Percentiles rank a stretch among this genome's conserved stretches.
phyloP scores from a whole-genome alignment of 2,113 vertebrate species.

The Falco punctatus region DNA sequence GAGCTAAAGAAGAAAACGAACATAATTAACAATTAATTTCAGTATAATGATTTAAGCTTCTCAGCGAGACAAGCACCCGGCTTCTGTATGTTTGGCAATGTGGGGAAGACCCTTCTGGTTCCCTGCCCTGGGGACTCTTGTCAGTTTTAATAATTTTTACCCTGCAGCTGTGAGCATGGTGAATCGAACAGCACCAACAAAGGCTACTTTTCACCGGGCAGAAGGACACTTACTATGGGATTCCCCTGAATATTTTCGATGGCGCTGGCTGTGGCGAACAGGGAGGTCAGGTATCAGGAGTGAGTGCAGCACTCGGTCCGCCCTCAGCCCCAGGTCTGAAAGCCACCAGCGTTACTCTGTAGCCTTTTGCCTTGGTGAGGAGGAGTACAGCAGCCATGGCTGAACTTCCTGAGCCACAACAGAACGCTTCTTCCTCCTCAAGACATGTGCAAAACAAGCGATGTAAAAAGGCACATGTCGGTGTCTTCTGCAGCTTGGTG shows the following conservation, averaged over 20 bases:
- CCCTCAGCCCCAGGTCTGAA: not conserved
- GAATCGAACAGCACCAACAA: conserved; percentile 35
- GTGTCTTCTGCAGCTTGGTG: not conserved
- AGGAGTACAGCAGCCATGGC: not conserved
- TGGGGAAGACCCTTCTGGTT: conserved; percentile 52
- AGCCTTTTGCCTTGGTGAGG: not conserved
- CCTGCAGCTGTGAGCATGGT: not conserved
- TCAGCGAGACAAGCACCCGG: conserved; percentile 5
- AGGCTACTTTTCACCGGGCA: conserved; percentile 22
- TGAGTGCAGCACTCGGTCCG: not conserved
- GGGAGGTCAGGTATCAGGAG: not conserved
- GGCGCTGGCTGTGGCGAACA: not conserved
- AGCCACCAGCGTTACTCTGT: not conserved
- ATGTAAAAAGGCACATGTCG: not conserved
- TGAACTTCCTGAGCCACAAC: not conserved
- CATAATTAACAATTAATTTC: conserved; percentile 40
- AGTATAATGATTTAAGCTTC: not conserved
- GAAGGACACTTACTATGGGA: not conserved
- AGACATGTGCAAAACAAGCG: accelerated
- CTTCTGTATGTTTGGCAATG: not conserved
- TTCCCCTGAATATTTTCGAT: not conserved
- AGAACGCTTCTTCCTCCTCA: not conserved
- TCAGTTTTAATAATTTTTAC: conserved; percentile 62
- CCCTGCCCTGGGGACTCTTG: conserved; percentile 28
- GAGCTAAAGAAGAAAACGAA: not conserved